Base-by-base conservation (phyloP, 1,140 invertebrate species). In the Heliconius melpomene region DNA sequence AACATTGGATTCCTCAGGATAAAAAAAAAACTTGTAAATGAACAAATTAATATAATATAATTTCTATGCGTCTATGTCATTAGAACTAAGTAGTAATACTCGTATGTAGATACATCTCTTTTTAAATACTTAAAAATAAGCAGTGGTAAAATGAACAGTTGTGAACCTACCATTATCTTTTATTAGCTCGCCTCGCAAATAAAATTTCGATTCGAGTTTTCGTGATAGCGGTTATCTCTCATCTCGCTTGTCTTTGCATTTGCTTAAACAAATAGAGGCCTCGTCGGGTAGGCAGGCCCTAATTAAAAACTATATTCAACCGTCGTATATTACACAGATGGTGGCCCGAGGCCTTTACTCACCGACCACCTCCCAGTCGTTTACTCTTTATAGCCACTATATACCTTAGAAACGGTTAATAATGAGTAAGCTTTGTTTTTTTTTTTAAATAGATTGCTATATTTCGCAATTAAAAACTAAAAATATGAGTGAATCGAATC, bases 271-370 rank as follows among this genome's bases (percentile, higher is more conserved):
- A 92, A 93, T 91, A 93, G 89, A 86, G 85, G 89, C 83, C 84
- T 86, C 81, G 84, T 84, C 89, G 88, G 91, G 90, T 91, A 87
- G 89, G 90, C 88, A 90, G 90, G 83, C 89, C 86, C 89, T 91
- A 92, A 93, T 93, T 93, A 91, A 91, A 92, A 92, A 91, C 89
- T 91, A 91, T 91, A 92, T 88, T 84, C 86, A 87, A 83, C 78
- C 85, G 84, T 86, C 89, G 88, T 91, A 89, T 91, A 89, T 89
- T 90, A 89, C 88, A 84, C 85, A 85, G 87, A 87, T 87, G 87
- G 83, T 83, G 86, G 85, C 91, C 88, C 82, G 76, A 77, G 87
- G 89, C 89, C 79, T 82, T 89, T 89, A 86, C 81, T 85, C 89
- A 89, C 87, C 84, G 88, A 79, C 82, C 83, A 78, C 84, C 86